Evolutionary conservation across 2,797 vertebrate species (phyloP).

Genomic region (Steatocranus sp.): DNA sequence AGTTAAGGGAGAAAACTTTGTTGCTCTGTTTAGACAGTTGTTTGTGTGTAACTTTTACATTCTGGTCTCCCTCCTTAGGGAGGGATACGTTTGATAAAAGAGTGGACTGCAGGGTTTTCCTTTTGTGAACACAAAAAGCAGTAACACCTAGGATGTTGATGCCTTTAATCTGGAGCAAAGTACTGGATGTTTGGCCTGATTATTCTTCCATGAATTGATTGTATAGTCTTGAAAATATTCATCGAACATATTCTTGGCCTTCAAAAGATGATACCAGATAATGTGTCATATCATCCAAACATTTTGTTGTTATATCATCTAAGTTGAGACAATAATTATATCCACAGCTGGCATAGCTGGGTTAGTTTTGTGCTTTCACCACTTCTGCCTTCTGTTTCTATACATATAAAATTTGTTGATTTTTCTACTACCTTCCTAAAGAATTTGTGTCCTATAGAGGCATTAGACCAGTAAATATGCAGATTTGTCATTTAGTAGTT

Average conservation of each 20-base stretch:
- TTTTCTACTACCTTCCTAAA: background rate
- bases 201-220: background rate
- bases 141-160: fast-evolving
- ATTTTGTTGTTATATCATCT: background rate
- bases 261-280: background rate
- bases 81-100: background rate
- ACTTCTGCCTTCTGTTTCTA: background rate
- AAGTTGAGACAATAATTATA: background rate
- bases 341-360: background rate
- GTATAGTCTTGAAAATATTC: background rate
- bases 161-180: background rate
- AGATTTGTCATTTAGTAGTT: background rate
- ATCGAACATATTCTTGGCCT: background rate
- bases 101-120: background rate
- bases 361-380: background rate
- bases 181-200: background rate
- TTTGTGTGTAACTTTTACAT: background rate
- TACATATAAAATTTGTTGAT: background rate
- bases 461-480: background rate
- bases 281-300: background rate
- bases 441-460: background rate
- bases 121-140: background rate
- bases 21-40: background rate
- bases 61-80: background rate
- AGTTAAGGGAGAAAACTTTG: background rate